Conservation (phyloP, 2,888 invertebrate genomes). For the Lymantria dispar region DNA sequence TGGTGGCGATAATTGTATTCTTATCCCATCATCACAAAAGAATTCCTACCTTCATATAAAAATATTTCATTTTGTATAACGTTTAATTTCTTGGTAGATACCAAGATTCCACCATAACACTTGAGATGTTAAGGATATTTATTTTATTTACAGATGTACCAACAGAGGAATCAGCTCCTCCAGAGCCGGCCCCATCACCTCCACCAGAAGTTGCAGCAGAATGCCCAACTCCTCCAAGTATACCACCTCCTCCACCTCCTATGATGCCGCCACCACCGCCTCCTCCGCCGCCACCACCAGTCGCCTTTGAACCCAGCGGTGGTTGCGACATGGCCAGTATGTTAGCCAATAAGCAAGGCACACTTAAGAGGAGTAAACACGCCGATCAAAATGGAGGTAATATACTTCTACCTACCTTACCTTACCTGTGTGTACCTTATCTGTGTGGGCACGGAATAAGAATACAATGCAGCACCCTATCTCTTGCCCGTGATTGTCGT, state of each 20-base stretch:
- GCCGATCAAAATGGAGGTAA: conserved; percentile 74
- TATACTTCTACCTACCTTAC: too few species aligned
- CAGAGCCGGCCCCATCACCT: conserved; percentile 14
- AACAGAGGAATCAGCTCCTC: conserved; percentile 1
- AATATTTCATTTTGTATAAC: too few species aligned
- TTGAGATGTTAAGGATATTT: background rate
- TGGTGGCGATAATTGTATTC: too few species aligned
- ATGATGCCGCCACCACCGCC: conserved; percentile 48
- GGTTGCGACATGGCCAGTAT: conserved; percentile 81
- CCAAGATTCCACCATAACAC: too few species aligned
- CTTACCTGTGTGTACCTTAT: too few species aligned
- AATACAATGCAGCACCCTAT: too few species aligned
- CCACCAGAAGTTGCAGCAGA: conserved; percentile 9
- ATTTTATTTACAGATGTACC: background rate
- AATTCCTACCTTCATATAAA: too few species aligned
- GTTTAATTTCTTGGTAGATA: too few species aligned
- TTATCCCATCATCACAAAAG: too few species aligned
- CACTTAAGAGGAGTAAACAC: conserved; percentile 75
- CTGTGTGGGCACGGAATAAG: too few species aligned
- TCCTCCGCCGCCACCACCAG: conserved; percentile 71
- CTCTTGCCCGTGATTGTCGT: too few species aligned
- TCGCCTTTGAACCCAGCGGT: conserved; percentile 38
- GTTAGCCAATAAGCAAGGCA: conserved; percentile 80
- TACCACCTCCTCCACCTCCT: conserved; percentile 27
- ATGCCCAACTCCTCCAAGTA: conserved; percentile 17